phyloP scores from a whole-genome alignment of 2,888 invertebrate species.

The Scaptomyza parva region DNA sequence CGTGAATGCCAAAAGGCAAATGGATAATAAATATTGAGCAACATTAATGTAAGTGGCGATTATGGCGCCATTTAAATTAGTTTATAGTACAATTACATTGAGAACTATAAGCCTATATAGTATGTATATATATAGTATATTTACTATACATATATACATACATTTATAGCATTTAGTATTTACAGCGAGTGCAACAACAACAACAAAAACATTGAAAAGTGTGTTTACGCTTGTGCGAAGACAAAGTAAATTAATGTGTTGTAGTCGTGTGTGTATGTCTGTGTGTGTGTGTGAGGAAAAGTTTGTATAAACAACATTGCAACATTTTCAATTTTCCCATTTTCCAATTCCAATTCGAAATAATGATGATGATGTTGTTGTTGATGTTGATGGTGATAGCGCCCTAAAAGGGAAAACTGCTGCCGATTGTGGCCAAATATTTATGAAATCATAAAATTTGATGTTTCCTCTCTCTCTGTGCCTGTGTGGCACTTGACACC shows the following conservation, averaged over 20 bases:
- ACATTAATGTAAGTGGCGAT: constrained; percentile 70
- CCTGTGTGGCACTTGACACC: constrained; percentile 75
- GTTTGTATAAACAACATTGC: constrained; percentile 73
- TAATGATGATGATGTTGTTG: constrained; percentile 17
- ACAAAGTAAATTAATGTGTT: constrained; percentile 73
- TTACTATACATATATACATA: constrained; percentile 23
- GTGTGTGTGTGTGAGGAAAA: constrained; percentile 43
- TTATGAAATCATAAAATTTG: constrained; percentile 85
- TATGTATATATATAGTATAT: constrained; percentile 6
- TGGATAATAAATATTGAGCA: constrained; percentile 64
- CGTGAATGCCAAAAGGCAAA: constrained; percentile 10
- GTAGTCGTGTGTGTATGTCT: no score
- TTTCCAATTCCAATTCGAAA: constrained; percentile 16
- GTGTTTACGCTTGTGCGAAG: constrained; percentile 65
- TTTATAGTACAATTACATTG: constrained; percentile 46
- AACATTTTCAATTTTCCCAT: constrained; percentile 38
- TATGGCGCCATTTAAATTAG: constrained; percentile 69
- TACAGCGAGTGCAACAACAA: constrained; percentile 36
- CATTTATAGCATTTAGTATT: no score
- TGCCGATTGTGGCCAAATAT: constrained; percentile 67
- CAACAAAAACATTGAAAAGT: constrained; percentile 28
- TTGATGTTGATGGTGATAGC: background rate
- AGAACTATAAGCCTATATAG: constrained; percentile 16
- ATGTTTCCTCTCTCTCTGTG: constrained; percentile 84
- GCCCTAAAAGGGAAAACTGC: background rate